Conservation (phyloP, 2,888 invertebrate genomes). For the Ectobius pallidus region DNA sequence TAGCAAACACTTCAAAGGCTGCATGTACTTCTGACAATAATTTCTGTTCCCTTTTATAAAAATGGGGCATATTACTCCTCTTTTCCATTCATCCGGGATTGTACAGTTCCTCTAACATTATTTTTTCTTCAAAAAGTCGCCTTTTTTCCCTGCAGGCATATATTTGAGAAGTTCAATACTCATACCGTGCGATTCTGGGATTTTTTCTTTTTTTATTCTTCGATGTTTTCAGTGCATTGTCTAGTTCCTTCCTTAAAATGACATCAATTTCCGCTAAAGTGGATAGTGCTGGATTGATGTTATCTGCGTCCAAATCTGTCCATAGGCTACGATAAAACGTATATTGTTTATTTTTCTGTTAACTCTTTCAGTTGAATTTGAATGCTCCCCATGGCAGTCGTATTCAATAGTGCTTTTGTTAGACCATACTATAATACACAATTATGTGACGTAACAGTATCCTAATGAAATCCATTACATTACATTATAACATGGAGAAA, state of each 20-base stretch:
- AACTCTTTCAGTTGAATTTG: neutral
- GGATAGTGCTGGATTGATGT: neutral
- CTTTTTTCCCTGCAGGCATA: neutral
- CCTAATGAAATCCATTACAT: too few relatives aligned
- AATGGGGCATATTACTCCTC: neutral
- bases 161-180: neutral
- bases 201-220: neutral
- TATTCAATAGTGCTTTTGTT: constrained; percentile 7
- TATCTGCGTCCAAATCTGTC: too few relatives aligned
- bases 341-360: neutral
- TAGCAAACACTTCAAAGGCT: too few relatives aligned
- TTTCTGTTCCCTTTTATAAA: too few relatives aligned
- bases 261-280: neutral
- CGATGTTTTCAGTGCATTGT: neutral
- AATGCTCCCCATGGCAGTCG: neutral
- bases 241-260: neutral
- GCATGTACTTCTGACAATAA: too few relatives aligned
- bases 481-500: too few relatives aligned
- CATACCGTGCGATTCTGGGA: neutral
- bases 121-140: neutral
- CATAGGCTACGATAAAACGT: neutral
- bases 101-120: neutral
- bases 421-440: too few relatives aligned
- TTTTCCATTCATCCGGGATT: neutral
- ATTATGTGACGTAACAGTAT: too few relatives aligned